Evolutionary conservation across 2,888 invertebrate genomes (phyloP).

Genomic region (Drosophila quinaria): DNA sequence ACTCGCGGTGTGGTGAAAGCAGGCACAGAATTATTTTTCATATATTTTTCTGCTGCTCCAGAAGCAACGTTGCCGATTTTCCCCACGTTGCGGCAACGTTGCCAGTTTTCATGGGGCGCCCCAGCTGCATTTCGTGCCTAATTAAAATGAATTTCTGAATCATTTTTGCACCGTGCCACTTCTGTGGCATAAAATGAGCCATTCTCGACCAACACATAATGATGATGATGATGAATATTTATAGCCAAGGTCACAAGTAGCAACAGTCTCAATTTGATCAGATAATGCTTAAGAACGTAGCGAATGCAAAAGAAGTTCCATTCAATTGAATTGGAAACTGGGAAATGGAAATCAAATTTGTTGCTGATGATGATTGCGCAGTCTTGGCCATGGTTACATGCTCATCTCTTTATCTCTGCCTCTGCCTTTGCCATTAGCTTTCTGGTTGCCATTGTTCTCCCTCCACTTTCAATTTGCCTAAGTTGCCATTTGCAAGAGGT

Average conservation of each 20-base stretch:
- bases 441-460: constrained; percentile 49
- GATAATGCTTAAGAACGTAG: constrained; percentile 7
- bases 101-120: constrained; percentile 53
- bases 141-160: constrained; percentile 71
- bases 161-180: constrained; percentile 9
- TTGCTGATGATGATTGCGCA: constrained; percentile 33
- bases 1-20: constrained; percentile 47
- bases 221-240: constrained; percentile 36
- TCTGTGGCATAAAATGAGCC: constrained; percentile 8
- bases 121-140: constrained; percentile 64
- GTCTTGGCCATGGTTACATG: constrained; percentile 5
- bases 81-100: constrained; percentile 38
- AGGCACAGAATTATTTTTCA: neutral
- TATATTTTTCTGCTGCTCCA: constrained; percentile 10
- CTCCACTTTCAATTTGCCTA: constrained; percentile 73
- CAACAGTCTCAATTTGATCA: constrained; percentile 38
- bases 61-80: constrained; percentile 33
- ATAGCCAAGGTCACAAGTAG: constrained; percentile 40
- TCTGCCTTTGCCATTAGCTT: constrained; percentile 34
- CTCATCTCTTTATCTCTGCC: constrained; percentile 3
- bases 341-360: constrained; percentile 56
- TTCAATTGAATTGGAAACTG: constrained; percentile 52
- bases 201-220: neutral
- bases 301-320: constrained; percentile 29
- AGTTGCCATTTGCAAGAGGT: constrained; percentile 64